These are phyloP conservation scores for Dasyprocta punctata DNA, from an alignment of 2,113 vertebrate genomes.

Conservation along the genomic window DNA sequence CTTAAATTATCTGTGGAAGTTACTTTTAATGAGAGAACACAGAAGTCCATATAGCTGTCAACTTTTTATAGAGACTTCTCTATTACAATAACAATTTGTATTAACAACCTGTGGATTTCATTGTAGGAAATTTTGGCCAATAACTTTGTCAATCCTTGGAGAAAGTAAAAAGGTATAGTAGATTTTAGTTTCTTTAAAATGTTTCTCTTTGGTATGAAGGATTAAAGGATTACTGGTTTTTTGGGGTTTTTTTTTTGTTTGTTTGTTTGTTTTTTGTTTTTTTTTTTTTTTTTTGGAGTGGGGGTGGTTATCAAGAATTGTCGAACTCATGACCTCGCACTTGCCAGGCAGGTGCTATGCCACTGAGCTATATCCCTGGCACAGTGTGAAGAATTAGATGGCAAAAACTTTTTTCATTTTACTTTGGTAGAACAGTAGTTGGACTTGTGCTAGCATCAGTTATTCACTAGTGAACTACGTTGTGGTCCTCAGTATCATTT, in stretches of 20 bases:
- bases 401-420: background rate
- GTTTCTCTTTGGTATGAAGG: background rate
- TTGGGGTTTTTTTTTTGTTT: too few species aligned
- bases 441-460: background rate
- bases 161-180: conserved; percentile 92
- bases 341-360: too few species aligned
- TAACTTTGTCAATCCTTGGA: conserved; percentile 86
- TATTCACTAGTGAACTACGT: background rate
- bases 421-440: background rate
- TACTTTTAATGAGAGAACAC: conserved; percentile 4
- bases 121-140: conserved; percentile 97
- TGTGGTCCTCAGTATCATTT: background rate
- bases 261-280: too few species aligned
- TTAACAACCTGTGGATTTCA: conserved; percentile 65
- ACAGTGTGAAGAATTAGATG: background rate
- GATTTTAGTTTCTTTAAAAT: conserved; percentile 11
- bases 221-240: background rate
- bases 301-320: too few species aligned
- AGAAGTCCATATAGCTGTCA: background rate
- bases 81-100: background rate
- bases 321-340: too few species aligned
- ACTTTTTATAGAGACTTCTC: background rate
- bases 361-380: too few species aligned
- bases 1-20: background rate
- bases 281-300: too few species aligned